A percentile compares a stretch with the other conserved stretches of the same genome.
phyloP scores from a whole-genome alignment of 2,888 invertebrate genomes.

The Chaitophorus viminalis region DNA sequence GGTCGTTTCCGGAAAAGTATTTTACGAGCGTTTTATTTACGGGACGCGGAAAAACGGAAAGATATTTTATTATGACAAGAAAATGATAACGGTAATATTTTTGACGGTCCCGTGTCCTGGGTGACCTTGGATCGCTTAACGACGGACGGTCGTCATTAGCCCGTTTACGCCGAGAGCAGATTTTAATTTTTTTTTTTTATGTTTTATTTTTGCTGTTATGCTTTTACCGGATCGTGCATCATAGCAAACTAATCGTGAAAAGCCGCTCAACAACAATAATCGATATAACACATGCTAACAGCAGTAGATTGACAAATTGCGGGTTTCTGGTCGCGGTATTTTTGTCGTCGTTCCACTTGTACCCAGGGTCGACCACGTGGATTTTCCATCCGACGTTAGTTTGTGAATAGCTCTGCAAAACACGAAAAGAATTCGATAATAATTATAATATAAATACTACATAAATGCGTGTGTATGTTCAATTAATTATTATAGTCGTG shows the following conservation, averaged over 20 bases:
- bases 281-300: slow-evolving; percentile 12
- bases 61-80: not conserved
- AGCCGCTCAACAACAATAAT: not conserved
- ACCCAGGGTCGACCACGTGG: slow-evolving; percentile 81
- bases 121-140: not conserved
- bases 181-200: not conserved
- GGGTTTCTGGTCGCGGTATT: not conserved
- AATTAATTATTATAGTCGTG: not conserved
- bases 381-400: slow-evolving; percentile 93
- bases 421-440: not conserved
- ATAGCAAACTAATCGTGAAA: slow-evolving; percentile 43
- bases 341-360: slow-evolving; percentile 56
- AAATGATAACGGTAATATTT: not conserved
- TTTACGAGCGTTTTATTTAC: no score
- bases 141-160: not conserved
- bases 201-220: not conserved
- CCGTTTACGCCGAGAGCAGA: not conserved
- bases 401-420: slow-evolving; percentile 88
- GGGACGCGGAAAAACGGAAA: not conserved
- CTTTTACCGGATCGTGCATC: slow-evolving; percentile 27
- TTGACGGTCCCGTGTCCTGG: not conserved
- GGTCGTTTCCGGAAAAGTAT: no score
- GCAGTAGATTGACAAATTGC: slow-evolving; percentile 5
- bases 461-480: no score
- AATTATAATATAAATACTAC: no score